Percentiles rank a stretch among this genome's conserved stretches.
Conservation (phyloP, 2,888 invertebrate species). For the Sturmia bella region DNA sequence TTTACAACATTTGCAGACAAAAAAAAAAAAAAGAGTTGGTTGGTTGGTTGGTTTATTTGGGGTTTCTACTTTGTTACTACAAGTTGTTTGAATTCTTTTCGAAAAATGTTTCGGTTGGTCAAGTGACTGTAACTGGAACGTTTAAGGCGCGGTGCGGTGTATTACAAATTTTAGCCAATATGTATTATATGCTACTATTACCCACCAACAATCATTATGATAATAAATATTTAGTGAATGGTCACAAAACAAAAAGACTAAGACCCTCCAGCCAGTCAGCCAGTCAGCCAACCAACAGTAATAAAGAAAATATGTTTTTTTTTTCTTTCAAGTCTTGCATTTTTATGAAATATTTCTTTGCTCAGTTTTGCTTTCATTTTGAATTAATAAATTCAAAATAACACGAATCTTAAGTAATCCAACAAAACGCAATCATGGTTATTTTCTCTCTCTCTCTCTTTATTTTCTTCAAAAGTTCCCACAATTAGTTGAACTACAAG, state of each 20-base stretch:
- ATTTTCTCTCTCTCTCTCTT: not conserved
- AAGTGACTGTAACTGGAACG: constrained; percentile 81
- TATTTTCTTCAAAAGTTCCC: constrained; percentile 56
- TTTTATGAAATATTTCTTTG: constrained; percentile 56
- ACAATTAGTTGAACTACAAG: constrained; percentile 67
- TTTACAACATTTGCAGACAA: constrained; percentile 50
- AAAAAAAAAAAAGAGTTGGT: no score
- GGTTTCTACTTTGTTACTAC: constrained; percentile 55
- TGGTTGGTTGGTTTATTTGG: constrained; percentile 31
- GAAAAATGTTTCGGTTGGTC: constrained; percentile 81
- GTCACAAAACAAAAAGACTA: constrained; percentile 46
- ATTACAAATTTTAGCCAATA: constrained; percentile 52
- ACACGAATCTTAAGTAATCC: constrained; percentile 13
- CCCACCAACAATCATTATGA: constrained; percentile 57
- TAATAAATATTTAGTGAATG: constrained; percentile 67
- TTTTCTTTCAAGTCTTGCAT: constrained; percentile 52
- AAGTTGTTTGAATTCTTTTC: constrained; percentile 74
- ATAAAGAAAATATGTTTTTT: constrained; percentile 7
- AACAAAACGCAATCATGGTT: constrained; percentile 51
- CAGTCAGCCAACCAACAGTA: not conserved
- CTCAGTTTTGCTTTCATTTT: constrained; percentile 41
- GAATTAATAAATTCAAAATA: constrained; percentile 50
- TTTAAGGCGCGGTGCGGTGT: constrained; percentile 68
- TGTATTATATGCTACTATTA: constrained; percentile 22
- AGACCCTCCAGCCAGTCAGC: not conserved